These are phyloP conservation scores for Sula dactylatra DNA, from an alignment of 2,113 vertebrate genomes.

Conservation along the genomic window DNA sequence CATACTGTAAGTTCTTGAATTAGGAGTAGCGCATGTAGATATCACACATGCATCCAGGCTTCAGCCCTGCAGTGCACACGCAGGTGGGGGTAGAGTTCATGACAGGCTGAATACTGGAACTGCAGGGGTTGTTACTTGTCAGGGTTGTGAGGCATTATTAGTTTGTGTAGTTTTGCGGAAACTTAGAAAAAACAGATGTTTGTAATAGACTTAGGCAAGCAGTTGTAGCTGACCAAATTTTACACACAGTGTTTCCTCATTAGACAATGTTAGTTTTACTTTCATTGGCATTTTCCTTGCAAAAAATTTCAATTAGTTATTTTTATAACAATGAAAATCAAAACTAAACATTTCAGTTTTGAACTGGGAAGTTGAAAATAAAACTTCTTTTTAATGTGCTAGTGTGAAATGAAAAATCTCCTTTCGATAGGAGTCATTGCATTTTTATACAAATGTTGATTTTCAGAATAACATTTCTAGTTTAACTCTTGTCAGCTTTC, in stretches of 20 bases:
- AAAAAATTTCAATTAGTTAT: neutral
- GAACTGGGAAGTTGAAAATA: neutral
- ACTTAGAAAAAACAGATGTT: neutral
- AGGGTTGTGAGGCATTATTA: neutral
- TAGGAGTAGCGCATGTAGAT: neutral
- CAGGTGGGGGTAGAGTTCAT: neutral
- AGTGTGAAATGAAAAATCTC: neutral
- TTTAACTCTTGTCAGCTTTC: neutral
- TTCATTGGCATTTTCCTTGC: neutral
- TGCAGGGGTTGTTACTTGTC: neutral
- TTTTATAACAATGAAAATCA: neutral
- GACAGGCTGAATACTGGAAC: neutral
- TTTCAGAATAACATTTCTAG: neutral
- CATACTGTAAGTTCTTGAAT: neutral
- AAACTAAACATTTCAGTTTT: neutral
- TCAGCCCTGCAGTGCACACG: neutral
- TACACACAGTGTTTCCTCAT: neutral
- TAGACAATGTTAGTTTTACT: neutral
- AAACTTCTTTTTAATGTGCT: neutral
- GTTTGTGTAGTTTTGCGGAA: neutral
- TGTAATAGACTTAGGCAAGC: neutral
- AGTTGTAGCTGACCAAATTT: neutral
- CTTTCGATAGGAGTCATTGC: neutral
- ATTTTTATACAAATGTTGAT: neutral
- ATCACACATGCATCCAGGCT: neutral